Base-by-base conservation (phyloP, 2,797 vertebrate genomes). In the Chromobotia macracanthus region DNA sequence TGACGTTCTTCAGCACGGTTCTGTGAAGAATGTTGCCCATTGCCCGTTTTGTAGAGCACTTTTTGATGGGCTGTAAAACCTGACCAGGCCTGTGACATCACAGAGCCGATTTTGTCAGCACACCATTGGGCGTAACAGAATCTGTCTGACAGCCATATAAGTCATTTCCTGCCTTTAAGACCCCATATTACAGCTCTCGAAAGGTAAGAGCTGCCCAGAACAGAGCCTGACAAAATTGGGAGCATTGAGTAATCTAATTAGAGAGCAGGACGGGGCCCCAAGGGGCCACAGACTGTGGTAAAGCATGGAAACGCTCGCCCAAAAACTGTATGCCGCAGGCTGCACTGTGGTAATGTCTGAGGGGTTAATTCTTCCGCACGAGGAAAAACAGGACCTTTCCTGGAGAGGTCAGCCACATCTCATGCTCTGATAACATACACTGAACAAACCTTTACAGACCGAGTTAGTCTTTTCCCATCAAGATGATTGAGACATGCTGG, bases 321-420 rank as follows among this genome's bases (percentile, higher is more conserved):
- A 86, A 87, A 90, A 93, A 90, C 85, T 88, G 55, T 79, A 87
- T 83, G 88, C 92, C 91, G 75, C 93, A 92, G 92, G 91, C 90
- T 91, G 88, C 87, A 87, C 91, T 93, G 94, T 91, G 93, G 93
- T 94, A 90, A 93, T 88, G 92, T 94, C 91, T 94, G 91, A 88
- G 90, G 87, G 89, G 72, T 89, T 94, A 93, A 94, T 92, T 93
- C 93, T 94, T 94, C 93, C 93, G 92, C 91, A 91, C 84, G 88
- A 88, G 88, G 87, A 91, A 91, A 92, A 28, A 84, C 86, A 83
- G 87, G 88, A 86, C 89, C 87, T 87, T 82, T 83, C 63, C 86
- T 86, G 88, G 87, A 89, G 87, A 21, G 23, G 67, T 90, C 83
- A 72, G 89, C 87, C 89, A 87, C 89, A 89, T 91, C 87, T 88